Base-by-base conservation (phyloP, 2,797 vertebrate genomes). In the Chelon auratus region DNA sequence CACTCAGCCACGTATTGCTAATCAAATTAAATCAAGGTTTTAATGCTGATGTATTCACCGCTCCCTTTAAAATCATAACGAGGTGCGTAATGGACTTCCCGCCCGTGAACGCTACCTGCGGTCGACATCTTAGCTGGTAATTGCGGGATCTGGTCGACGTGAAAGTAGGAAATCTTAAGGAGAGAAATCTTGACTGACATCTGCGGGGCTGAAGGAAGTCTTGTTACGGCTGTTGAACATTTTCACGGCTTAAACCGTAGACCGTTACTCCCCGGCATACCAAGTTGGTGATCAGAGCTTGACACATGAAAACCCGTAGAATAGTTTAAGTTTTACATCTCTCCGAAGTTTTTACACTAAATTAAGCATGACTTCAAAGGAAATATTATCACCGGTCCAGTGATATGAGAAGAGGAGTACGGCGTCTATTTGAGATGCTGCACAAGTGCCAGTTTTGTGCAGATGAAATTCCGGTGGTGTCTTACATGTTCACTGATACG, bases 181-280 rank as follows among this genome's bases (percentile, higher is more conserved):
- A 54, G 30, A 63, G 30, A 71, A 71, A 76, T 75, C 64, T 59
- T 57, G 59, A 56, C 51, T 68, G 62, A 77, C 64, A 66, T n/a
- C 33, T 20, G 53, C 20, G 20, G 39, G 36, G 36, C 65, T 43
- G 37, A 42, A 77, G 69, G 50, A 75, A 64, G 62, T 36, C 73
- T 75, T 65, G 75, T 65, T 72, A 77, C 42, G 73, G 51, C 42
- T 78, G 56, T 58, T 62, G 40, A 53, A 72, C 63, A 76, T 75
- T 72, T 75, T 68, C 47, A 53, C 1, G 42, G 58, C 77, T 84
- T 76, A 74, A 62, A 18, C 9, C 30, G 18, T 20, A 52, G 59
- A 15, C 43, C 42, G 13, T 30, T 0, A 0, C 24, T 57, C 9
- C 6, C 2, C 70, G 58, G 79, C 72, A 79, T 75, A 68, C 61